Evolutionary conservation across 2,113 vertebrate species (phyloP).

Genomic region (Anoplopoma fimbria): DNA sequence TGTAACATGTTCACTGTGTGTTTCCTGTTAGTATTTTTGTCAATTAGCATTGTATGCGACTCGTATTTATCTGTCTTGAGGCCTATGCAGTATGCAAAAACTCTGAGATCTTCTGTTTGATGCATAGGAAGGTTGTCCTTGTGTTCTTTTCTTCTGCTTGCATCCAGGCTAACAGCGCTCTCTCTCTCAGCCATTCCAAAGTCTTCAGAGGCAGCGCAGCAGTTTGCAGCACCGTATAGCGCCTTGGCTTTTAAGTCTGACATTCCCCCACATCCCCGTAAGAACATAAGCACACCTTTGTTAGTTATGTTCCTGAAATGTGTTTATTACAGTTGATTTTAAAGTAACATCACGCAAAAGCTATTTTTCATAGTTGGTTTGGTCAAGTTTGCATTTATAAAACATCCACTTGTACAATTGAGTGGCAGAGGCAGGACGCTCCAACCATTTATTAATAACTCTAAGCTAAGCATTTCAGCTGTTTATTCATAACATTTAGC

Average conservation of each 20-base stretch:
- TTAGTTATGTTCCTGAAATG: background rate
- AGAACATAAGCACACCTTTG: too few relatives aligned
- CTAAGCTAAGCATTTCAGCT: too few relatives aligned
- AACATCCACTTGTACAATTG: background rate
- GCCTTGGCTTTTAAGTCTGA: too few relatives aligned
- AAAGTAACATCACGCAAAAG: too few relatives aligned
- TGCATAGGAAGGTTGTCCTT: slow-evolving; percentile 7
- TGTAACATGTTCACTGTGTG: background rate
- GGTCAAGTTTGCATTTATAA: background rate
- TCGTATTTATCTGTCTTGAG: background rate
- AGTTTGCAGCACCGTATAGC: background rate
- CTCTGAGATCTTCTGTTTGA: slow-evolving; percentile 9
- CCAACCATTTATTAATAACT: background rate
- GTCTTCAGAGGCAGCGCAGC: background rate
- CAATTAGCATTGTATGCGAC: background rate
- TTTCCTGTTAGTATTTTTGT: slow-evolving; percentile 28
- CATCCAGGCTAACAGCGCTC: background rate
- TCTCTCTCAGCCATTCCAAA: background rate
- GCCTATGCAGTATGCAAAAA: background rate
- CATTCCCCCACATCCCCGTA: too few relatives aligned
- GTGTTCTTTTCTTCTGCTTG: background rate
- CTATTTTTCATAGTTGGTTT: too few relatives aligned
- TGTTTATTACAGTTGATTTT: too few relatives aligned
- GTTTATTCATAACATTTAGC: too few relatives aligned
- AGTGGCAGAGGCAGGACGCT: background rate